Evolutionary conservation across 2,888 invertebrate species (phyloP).

Genomic region (Hirtodrosophila trivittata): DNA sequence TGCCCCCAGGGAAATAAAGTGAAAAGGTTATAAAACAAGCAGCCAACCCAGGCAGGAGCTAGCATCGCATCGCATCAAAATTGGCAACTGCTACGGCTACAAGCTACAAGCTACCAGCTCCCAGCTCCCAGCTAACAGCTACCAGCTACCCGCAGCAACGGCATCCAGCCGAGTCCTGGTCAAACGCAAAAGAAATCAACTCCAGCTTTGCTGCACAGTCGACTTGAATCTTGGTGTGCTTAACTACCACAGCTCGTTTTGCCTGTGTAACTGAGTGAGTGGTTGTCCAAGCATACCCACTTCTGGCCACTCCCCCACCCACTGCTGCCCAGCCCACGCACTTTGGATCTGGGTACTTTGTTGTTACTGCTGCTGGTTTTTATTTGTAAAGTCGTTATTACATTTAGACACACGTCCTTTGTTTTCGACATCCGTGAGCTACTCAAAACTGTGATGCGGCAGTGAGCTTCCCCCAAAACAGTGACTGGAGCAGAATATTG

Average conservation of each 20-base stretch:
- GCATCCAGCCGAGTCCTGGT: conserved; percentile 7
- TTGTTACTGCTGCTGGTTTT: conserved; percentile 50
- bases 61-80: conserved; percentile 18
- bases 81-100: conserved; percentile 6
- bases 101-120: not conserved
- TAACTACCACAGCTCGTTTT: conserved; percentile 34
- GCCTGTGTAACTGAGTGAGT: not conserved
- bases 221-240: conserved; percentile 37
- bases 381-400: conserved; percentile 76
- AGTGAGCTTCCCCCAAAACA: conserved; percentile 20
- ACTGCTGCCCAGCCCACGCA: conserved; percentile 55
- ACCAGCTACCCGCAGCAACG: too few species aligned
- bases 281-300: conserved; percentile 25
- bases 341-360: conserved; percentile 41
- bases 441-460: conserved; percentile 32
- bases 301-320: conserved; percentile 12
- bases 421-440: conserved; percentile 33
- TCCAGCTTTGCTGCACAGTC: conserved; percentile 29
- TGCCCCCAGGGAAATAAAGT: conserved; percentile 80
- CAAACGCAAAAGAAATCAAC: conserved; percentile 59
- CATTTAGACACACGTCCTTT: conserved; percentile 66
- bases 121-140: not conserved
- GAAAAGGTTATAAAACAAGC: conserved; percentile 82
- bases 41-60: conserved; percentile 29
- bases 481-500: conserved; percentile 10